Evolutionary conservation across 2,797 vertebrate genomes (phyloP).

Genomic region (Odontamblyopus rebecca): DNA sequence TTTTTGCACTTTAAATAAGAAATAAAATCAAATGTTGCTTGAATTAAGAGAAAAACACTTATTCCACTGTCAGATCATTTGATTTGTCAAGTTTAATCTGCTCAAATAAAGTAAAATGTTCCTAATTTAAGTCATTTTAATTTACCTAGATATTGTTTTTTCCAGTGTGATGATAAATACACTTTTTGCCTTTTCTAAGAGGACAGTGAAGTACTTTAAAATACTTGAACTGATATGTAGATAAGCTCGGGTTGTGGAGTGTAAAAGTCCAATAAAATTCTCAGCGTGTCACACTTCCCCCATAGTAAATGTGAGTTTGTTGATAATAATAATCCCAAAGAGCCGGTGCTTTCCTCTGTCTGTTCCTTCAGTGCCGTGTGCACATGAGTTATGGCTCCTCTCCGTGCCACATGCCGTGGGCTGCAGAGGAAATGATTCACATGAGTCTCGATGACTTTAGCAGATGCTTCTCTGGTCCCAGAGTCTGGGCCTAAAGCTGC

Average conservation of each 20-base stretch:
- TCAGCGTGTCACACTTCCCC: background rate
- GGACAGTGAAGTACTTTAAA: too few species aligned
- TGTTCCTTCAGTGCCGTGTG: background rate
- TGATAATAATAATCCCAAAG: background rate
- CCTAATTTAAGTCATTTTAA: too few species aligned
- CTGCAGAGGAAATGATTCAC: slow-evolving; percentile 90
- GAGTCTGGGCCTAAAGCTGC: slow-evolving; percentile 41
- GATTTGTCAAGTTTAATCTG: too few species aligned
- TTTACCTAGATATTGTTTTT: too few species aligned
- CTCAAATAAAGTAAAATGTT: too few species aligned
- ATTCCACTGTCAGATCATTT: too few species aligned
- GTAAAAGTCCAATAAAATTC: background rate
- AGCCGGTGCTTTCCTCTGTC: slow-evolving; percentile 1
- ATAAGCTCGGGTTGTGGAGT: background rate
- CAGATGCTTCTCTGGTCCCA: slow-evolving; percentile 78
- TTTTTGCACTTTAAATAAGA: too few species aligned
- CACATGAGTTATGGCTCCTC: slow-evolving; percentile 4
- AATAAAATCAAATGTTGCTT: too few species aligned
- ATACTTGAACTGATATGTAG: background rate
- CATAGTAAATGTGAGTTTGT: background rate
- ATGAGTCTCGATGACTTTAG: slow-evolving; percentile 94
- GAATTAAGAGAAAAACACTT: too few species aligned
- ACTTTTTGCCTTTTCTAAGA: too few species aligned
- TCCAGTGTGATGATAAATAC: too few species aligned
- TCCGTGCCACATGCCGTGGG: slow-evolving; percentile 58